A percentile compares a stretch with the other conserved stretches of the same genome.
Conservation (phyloP, 2,888 invertebrate genomes). For the Drosophila mimetica region DNA sequence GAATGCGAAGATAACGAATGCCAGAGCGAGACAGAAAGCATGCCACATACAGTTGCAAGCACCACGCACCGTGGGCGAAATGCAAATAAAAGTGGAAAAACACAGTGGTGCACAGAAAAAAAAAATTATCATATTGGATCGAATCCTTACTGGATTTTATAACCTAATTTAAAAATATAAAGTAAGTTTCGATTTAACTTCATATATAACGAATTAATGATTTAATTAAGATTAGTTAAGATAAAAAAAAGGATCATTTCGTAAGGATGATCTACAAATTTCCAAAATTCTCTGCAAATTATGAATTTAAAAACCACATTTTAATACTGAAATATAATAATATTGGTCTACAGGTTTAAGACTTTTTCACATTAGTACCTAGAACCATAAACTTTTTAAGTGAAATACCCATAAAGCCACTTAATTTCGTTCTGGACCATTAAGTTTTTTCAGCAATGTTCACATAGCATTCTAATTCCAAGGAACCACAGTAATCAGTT, state of each 20-base stretch:
- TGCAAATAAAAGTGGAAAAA: background rate
- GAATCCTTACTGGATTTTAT: too few relatives aligned
- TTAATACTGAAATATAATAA: too few relatives aligned
- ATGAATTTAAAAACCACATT: too few relatives aligned
- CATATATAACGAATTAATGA: too few relatives aligned
- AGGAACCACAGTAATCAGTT: slow-evolving; percentile 30
- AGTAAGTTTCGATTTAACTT: too few relatives aligned
- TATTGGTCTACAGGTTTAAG: background rate
- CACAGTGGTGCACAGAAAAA: too few relatives aligned
- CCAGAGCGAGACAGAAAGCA: slow-evolving; percentile 24
- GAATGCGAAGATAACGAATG: slow-evolving; percentile 37
- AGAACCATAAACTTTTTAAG: background rate
- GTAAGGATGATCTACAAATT: too few relatives aligned
- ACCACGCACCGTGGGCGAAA: slow-evolving; percentile 29
- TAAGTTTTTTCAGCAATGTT: background rate
- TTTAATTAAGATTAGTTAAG: too few relatives aligned
- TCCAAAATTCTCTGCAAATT: too few relatives aligned
- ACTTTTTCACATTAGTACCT: background rate
- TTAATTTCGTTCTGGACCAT: background rate
- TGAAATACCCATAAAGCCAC: background rate
- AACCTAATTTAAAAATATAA: too few relatives aligned
- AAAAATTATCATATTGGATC: too few relatives aligned
- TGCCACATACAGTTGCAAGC: slow-evolving; percentile 36
- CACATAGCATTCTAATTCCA: background rate
- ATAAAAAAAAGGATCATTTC: too few relatives aligned